Evolutionary conservation across 2,888 invertebrate species (phyloP).

Genomic region (Sympetrum striolatum): DNA sequence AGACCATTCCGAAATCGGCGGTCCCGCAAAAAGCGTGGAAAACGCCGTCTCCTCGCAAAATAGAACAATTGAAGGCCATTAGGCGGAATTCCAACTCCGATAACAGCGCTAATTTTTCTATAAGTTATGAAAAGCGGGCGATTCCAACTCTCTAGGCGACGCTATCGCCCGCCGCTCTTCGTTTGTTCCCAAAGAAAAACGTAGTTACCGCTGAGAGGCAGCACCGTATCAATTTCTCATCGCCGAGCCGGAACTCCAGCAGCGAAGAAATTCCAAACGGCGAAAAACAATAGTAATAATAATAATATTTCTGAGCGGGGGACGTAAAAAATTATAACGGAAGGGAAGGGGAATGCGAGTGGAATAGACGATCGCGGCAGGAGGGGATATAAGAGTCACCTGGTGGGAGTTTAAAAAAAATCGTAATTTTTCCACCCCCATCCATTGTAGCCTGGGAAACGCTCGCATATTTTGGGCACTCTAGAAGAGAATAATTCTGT

Average conservation of each 20-base stretch:
- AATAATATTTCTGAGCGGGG: conserved; percentile 35
- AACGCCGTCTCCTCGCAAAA: no score
- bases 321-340: conserved; percentile 23
- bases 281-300: conserved; percentile 30
- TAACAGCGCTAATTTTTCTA: no score
- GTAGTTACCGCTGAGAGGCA: neutral
- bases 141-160: no score
- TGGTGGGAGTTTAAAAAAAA: conserved; percentile 38
- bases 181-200: neutral
- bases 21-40: no score
- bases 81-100: no score
- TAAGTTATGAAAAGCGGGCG: no score
- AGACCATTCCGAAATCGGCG: no score
- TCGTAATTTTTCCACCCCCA: conserved; percentile 37
- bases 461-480: conserved; percentile 41
- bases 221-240: conserved; percentile 33
- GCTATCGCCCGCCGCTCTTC: no score
- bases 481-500: conserved; percentile 42
- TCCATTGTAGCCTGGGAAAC: conserved; percentile 35
- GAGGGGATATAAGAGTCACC: conserved; percentile 1
- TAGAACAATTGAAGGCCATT: no score
- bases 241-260: conserved; percentile 6
- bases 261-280: conserved; percentile 16
- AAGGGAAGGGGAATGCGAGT: neutral
- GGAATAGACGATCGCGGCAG: neutral